phyloP scores from a whole-genome alignment of 2,797 vertebrate genomes.

The Alca torda region DNA sequence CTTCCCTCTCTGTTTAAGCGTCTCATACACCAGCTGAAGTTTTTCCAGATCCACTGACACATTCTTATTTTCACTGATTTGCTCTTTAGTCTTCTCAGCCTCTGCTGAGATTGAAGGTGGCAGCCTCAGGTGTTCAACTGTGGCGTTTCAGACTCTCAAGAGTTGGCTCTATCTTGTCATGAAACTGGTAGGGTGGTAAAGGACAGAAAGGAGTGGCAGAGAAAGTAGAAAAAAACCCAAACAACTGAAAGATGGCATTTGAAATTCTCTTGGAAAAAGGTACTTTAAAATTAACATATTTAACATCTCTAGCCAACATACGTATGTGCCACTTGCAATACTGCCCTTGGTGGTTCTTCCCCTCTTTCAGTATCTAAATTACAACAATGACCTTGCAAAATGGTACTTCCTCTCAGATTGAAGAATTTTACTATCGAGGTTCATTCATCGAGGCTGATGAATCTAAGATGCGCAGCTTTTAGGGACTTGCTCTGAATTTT shows the following conservation, averaged over 20 bases:
- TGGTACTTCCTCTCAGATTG: neutral
- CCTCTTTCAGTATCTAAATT: neutral
- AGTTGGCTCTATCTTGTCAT: constrained; percentile 96
- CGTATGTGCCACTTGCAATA: neutral
- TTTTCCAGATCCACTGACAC: constrained; percentile 94
- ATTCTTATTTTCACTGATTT: constrained; percentile 92
- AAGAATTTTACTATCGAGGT: neutral
- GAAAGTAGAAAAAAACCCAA: neutral
- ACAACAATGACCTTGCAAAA: neutral
- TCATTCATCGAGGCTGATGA: too few species aligned
- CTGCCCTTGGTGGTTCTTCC: neutral
- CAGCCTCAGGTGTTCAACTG: constrained; percentile 89
- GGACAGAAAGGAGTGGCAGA: neutral
- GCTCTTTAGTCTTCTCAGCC: constrained; percentile 96
- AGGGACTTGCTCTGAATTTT: neutral
- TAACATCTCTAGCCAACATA: neutral
- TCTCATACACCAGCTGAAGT: constrained; percentile 92
- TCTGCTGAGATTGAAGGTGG: constrained; percentile 97
- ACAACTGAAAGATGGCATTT: neutral
- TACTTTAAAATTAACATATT: neutral
- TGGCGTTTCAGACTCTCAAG: constrained; percentile 91
- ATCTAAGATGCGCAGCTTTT: neutral
- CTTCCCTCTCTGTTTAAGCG: constrained; percentile 89
- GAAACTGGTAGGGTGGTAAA: constrained; percentile 81
- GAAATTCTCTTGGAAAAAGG: neutral